These are phyloP conservation scores for Ploceus nigricollis DNA, from an alignment of 2,113 vertebrate genomes.

Conservation along the genomic window DNA sequence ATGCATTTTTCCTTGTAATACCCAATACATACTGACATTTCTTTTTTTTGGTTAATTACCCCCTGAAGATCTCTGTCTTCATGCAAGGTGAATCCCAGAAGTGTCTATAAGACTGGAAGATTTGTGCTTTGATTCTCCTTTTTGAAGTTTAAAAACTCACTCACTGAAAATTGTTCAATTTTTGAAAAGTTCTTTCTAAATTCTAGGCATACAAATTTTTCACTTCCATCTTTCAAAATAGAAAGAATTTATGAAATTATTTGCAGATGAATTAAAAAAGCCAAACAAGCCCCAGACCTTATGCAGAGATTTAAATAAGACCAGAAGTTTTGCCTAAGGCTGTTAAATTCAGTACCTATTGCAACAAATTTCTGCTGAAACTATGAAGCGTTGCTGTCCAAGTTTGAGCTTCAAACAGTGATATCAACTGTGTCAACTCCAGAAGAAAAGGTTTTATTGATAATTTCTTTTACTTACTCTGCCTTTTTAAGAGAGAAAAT, in stretches of 20 bases:
- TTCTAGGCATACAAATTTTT: not conserved
- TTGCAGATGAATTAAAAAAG: not conserved
- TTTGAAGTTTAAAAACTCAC: not conserved
- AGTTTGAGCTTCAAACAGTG: not conserved
- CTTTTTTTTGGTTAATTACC: slow-evolving; percentile 2
- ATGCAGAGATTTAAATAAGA: not conserved
- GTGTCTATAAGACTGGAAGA: not conserved
- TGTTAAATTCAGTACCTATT: not conserved
- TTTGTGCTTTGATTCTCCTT: not conserved
- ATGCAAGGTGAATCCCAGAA: not conserved
- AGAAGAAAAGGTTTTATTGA: not conserved
- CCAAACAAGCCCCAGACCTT: not conserved
- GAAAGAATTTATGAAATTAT: not conserved
- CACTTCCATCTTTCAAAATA: not conserved
- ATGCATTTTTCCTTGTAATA: not conserved
- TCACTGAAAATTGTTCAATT: not conserved
- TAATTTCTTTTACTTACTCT: not conserved
- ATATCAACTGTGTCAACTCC: not conserved
- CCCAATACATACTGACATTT: not conserved
- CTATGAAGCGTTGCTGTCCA: not conserved
- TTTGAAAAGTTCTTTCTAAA: not conserved
- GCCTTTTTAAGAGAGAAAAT: not conserved
- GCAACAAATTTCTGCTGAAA: not conserved
- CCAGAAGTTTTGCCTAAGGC: not conserved
- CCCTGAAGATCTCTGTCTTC: not conserved